Evolutionary conservation across 2,113 vertebrate genomes (phyloP).

Genomic region (Hiodon alosoides): DNA sequence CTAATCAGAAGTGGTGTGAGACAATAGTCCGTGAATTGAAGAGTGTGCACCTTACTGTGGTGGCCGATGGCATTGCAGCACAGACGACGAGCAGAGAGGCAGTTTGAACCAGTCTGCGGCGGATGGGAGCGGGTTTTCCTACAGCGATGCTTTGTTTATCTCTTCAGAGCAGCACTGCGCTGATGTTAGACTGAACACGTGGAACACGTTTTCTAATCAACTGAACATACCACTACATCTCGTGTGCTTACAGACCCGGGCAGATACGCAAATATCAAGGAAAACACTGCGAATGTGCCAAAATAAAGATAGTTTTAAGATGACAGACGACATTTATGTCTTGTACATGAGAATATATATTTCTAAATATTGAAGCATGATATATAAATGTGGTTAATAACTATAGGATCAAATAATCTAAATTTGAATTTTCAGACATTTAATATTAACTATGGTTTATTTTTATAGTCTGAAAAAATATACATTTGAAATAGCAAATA

Average conservation of each 20-base stretch:
- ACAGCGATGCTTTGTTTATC: slow-evolving; percentile 11
- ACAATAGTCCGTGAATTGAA: background rate
- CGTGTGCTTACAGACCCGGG: background rate
- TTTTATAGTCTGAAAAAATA: too few relatives aligned
- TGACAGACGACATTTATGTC: too few relatives aligned
- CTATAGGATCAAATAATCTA: too few relatives aligned
- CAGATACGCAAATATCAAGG: background rate
- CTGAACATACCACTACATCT: background rate
- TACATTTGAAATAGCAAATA: too few relatives aligned
- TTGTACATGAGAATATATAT: too few relatives aligned
- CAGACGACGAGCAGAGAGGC: background rate
- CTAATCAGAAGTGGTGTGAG: slow-evolving; percentile 25
- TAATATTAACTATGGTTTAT: too few relatives aligned
- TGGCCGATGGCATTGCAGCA: background rate
- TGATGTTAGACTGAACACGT: background rate
- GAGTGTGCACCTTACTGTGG: slow-evolving; percentile 12
- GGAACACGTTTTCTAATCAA: background rate
- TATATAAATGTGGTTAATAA: too few relatives aligned
- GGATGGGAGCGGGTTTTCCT: background rate
- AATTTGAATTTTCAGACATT: too few relatives aligned
- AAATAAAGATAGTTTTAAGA: background rate
- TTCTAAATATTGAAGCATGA: too few relatives aligned
- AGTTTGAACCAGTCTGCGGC: slow-evolving; percentile 31
- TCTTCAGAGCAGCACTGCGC: background rate
- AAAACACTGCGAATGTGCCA: background rate